phyloP scores from a whole-genome alignment of 2,113 vertebrate species.

The Australoheros scitulus region DNA sequence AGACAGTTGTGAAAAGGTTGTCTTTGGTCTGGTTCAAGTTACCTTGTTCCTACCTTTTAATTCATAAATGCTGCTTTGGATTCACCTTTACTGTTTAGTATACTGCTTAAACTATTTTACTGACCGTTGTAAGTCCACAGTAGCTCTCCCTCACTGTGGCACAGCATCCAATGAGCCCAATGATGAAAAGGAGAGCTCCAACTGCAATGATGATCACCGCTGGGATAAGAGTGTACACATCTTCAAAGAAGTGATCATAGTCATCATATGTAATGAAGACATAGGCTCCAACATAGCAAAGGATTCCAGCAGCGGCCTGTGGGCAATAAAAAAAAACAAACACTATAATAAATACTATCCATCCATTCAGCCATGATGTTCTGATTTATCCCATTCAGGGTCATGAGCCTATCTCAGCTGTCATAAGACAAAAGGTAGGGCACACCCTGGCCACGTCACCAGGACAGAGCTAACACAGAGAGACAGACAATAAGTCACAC shows the following conservation, averaged over 20 bases:
- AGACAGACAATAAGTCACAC: not conserved
- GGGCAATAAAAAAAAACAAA: not conserved
- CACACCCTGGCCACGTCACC: no score
- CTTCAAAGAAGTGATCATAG: constrained; percentile 97
- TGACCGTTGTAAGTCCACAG: constrained; percentile 90
- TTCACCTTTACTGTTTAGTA: not conserved
- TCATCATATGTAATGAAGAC: constrained; percentile 97
- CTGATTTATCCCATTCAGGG: not conserved
- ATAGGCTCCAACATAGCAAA: constrained; percentile 96
- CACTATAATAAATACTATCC: not conserved
- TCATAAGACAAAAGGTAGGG: not conserved
- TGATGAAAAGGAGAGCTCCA: constrained; percentile 92
- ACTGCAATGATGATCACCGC: constrained; percentile 92
- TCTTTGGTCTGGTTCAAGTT: not conserved
- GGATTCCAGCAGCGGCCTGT: constrained; percentile 92
- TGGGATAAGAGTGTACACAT: constrained; percentile 92
- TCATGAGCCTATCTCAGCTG: not conserved
- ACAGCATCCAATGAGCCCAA: constrained; percentile 94
- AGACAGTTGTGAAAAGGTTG: not conserved
- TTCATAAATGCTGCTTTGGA: not conserved
- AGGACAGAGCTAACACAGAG: not conserved
- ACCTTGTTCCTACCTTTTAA: not conserved
- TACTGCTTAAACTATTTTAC: constrained; percentile 39
- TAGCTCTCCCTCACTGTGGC: constrained; percentile 93
- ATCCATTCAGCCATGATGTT: not conserved